phyloP scores from a whole-genome alignment of 1,140 invertebrate genomes.

The Pinna nobilis region DNA sequence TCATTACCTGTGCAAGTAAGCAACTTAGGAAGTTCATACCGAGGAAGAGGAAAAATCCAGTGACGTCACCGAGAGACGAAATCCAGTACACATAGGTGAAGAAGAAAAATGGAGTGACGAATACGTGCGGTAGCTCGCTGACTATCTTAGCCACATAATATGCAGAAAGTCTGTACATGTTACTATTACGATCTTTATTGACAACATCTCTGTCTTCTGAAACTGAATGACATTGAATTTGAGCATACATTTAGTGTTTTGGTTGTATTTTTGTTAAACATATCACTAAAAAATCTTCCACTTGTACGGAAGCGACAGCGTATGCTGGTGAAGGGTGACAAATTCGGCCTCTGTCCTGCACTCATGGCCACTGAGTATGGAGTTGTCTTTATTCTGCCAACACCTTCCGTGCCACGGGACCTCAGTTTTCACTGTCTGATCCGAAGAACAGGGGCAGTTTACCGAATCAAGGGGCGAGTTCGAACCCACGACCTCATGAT shows the following conservation, averaged over 20 bases:
- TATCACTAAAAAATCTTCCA: no score
- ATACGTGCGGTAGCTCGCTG: slow-evolving; percentile 86
- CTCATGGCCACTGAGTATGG: no score
- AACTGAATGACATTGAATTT: slow-evolving; percentile 77
- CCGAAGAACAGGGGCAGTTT: no score
- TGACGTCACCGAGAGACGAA: slow-evolving; percentile 78
- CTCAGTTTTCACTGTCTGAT: no score
- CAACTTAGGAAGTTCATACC: slow-evolving; percentile 85
- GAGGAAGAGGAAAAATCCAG: slow-evolving; percentile 83
- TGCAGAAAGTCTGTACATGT: slow-evolving; percentile 87
- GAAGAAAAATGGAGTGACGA: slow-evolving; percentile 82
- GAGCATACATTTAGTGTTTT: not conserved
- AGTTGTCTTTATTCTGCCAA: no score
- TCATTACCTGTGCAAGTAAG: slow-evolving; percentile 84
- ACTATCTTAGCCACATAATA: slow-evolving; percentile 92
- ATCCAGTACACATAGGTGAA: slow-evolving; percentile 85
- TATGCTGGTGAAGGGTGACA: no score
- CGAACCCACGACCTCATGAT: no score
- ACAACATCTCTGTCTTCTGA: slow-evolving; percentile 88
- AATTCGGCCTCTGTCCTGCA: no score
- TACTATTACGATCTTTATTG: slow-evolving; percentile 87
- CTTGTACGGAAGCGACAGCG: no score
- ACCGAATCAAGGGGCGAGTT: no score
- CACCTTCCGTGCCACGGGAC: no score
- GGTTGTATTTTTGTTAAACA: no score